These are phyloP conservation scores for Leptatherina wallacei DNA, from an alignment of 2,797 vertebrate species.

Conservation along the genomic window DNA sequence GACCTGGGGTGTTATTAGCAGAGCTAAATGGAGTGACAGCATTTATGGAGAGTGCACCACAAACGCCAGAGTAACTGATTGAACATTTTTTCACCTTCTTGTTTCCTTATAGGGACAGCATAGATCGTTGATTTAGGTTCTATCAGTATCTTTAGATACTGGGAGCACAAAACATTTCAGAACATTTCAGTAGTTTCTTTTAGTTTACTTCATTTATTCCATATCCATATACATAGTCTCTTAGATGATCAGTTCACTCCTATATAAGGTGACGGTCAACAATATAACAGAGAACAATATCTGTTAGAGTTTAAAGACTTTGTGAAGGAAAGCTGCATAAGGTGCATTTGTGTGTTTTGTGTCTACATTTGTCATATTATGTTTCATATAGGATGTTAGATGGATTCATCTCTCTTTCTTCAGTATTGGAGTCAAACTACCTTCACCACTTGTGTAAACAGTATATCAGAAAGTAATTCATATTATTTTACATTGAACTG, in stretches of 20 bases:
- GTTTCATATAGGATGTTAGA: background rate
- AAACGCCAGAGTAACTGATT: slow-evolving; percentile 19
- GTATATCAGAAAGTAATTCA: background rate
- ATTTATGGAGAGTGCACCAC: slow-evolving; percentile 11
- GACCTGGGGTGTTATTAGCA: slow-evolving; percentile 15
- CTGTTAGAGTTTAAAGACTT: slow-evolving; percentile 20
- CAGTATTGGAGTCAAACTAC: background rate
- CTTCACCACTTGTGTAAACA: background rate
- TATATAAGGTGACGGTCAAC: slow-evolving; percentile 14
- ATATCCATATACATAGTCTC: background rate
- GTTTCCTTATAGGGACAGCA: slow-evolving; percentile 24
- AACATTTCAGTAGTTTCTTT: slow-evolving; percentile 10
- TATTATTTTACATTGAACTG: background rate
- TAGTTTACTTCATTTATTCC: slow-evolving; percentile 7
- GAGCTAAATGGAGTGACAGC: slow-evolving; percentile 25
- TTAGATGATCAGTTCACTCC: slow-evolving; percentile 21
- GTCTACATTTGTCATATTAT: background rate
- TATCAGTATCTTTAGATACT: slow-evolving; percentile 17
- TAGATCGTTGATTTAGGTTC: slow-evolving; percentile 22
- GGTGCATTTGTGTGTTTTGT: background rate
- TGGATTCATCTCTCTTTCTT: background rate
- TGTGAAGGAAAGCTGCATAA: background rate
- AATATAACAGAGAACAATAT: background rate
- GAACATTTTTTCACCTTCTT: slow-evolving; percentile 21
- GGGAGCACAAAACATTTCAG: background rate